These are phyloP conservation scores for Hyles vespertilio DNA, from an alignment of 1,140 invertebrate species.

Conservation along the genomic window DNA sequence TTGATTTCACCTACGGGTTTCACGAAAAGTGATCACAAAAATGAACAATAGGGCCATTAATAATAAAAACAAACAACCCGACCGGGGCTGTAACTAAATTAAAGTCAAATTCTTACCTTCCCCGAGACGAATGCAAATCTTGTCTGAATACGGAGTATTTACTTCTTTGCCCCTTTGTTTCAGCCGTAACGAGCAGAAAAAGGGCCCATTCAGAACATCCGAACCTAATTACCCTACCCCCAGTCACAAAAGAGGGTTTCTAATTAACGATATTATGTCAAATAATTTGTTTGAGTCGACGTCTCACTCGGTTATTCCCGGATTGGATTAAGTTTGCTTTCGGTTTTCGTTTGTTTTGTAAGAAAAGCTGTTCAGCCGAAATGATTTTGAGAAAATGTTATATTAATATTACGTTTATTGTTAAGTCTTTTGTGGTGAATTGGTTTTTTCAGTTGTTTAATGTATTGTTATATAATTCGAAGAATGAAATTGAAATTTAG, in stretches of 20 bases:
- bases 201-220: slow-evolving; percentile 70
- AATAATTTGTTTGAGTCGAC: slow-evolving; percentile 73
- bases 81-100: slow-evolving; percentile 25
- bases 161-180: slow-evolving; percentile 70
- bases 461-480: too few relatives aligned
- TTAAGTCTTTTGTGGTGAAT: background rate
- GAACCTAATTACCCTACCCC: slow-evolving; percentile 71
- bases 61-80: slow-evolving; percentile 7
- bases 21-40: too few relatives aligned
- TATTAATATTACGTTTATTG: background rate
- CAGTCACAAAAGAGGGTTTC: slow-evolving; percentile 65
- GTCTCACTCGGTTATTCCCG: slow-evolving; percentile 63
- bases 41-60: too few relatives aligned
- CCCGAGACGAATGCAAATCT: slow-evolving; percentile 64
- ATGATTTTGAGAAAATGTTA: slow-evolving; percentile 11
- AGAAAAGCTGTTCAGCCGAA: slow-evolving; percentile 44
- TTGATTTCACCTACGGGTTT: too few relatives aligned
- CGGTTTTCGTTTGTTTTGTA: slow-evolving; percentile 58
- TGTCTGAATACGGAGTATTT: slow-evolving; percentile 64
- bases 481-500: too few relatives aligned
- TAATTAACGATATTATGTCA: slow-evolving; percentile 76
- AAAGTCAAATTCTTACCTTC: slow-evolving; percentile 42
- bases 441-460: background rate
- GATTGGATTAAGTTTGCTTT: slow-evolving; percentile 71
- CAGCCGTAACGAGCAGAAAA: slow-evolving; percentile 72